A percentile compares a stretch with the other conserved stretches of the same genome.
These are phyloP conservation scores for Euura lappo DNA, from an alignment of 1,140 invertebrate genomes.

Conservation along the genomic window DNA sequence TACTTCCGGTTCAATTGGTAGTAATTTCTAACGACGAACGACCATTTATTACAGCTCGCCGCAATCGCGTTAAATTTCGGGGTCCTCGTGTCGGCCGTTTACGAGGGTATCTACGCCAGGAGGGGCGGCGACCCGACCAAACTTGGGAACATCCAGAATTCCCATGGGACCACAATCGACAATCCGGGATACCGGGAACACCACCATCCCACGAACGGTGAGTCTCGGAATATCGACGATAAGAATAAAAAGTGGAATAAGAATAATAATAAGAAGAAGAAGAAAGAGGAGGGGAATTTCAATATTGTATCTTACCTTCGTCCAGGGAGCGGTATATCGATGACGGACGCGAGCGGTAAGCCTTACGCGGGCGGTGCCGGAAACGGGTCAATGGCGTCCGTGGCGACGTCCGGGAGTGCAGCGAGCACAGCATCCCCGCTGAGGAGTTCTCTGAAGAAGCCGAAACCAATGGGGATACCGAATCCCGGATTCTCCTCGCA, in stretches of 20 bases:
- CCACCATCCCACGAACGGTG: slow-evolving; percentile 65
- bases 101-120: slow-evolving; percentile 76
- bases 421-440: slow-evolving; percentile 71
- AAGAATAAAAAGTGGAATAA: slow-evolving; percentile 2
- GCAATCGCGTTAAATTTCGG: slow-evolving; percentile 76
- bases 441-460: slow-evolving; percentile 83
- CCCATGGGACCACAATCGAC: slow-evolving; percentile 74
- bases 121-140: slow-evolving; percentile 80
- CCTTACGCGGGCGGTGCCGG: slow-evolving; percentile 73
- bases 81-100: slow-evolving; percentile 77
- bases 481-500: slow-evolving; percentile 83
- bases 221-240: slow-evolving; percentile 22
- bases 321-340: slow-evolving; percentile 69
- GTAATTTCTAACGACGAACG: no score
- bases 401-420: slow-evolving; percentile 71
- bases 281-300: neutral
- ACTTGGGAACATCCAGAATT: slow-evolving; percentile 62
- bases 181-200: slow-evolving; percentile 84
- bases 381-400: slow-evolving; percentile 79
- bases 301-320: neutral
- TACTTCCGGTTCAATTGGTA: no score
- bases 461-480: slow-evolving; percentile 79
- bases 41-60: slow-evolving; percentile 69
- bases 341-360: slow-evolving; percentile 83
- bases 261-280: no score